Evolutionary conservation across 2,888 invertebrate genomes (phyloP).

Genomic region (Anthophora plumipes): DNA sequence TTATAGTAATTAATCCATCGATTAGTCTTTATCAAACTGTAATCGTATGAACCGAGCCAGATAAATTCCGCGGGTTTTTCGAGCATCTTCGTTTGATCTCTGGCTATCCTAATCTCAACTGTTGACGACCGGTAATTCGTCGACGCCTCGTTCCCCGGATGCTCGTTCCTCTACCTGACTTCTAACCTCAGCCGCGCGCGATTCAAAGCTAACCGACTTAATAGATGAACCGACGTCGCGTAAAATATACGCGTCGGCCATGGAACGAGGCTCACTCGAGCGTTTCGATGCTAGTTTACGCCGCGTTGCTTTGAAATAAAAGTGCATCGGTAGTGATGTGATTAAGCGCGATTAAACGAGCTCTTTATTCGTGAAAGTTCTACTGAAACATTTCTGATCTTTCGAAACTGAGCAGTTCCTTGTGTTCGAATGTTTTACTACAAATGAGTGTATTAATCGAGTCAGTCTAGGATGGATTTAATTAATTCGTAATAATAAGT

Average conservation of each 20-base stretch:
- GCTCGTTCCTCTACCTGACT: slow-evolving; percentile 60
- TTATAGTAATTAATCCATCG: slow-evolving; percentile 38
- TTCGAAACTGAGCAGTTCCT: too few species aligned
- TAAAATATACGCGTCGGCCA: slow-evolving; percentile 53
- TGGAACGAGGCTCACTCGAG: slow-evolving; percentile 47
- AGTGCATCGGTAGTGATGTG: slow-evolving; percentile 42
- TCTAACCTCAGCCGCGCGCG: slow-evolving; percentile 50
- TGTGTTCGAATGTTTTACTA: too few species aligned
- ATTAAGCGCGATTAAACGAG: background rate
- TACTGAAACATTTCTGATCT: too few species aligned
- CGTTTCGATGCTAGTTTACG: slow-evolving; percentile 57
- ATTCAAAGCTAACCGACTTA: slow-evolving; percentile 49
- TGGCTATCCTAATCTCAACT: slow-evolving; percentile 47
- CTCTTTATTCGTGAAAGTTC: too few species aligned
- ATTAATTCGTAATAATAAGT: too few species aligned
- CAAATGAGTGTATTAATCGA: too few species aligned
- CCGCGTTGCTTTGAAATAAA: slow-evolving; percentile 62
- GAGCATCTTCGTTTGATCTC: slow-evolving; percentile 58
- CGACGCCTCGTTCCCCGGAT: slow-evolving; percentile 60
- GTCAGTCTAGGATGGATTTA: too few species aligned
- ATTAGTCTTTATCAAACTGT: slow-evolving; percentile 44
- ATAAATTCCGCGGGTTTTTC: slow-evolving; percentile 51
- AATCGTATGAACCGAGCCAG: slow-evolving; percentile 35
- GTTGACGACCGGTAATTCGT: slow-evolving; percentile 60
- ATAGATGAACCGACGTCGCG: slow-evolving; percentile 63